Base-by-base conservation (phyloP, 2,888 invertebrate species). In the Escarpia spicata region DNA sequence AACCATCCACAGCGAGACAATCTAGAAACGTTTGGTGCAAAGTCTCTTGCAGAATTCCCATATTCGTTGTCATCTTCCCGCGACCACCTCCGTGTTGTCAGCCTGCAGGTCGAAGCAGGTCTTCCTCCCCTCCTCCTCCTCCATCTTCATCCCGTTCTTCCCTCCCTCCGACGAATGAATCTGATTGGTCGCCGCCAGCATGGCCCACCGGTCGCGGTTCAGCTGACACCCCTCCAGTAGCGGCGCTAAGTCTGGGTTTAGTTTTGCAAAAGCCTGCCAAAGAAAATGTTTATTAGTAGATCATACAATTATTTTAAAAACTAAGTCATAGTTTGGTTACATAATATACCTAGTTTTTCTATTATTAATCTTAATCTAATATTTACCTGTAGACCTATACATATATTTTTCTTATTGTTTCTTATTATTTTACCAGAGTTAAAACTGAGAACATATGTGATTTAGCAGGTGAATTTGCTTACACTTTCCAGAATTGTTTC, bases 191-290 rank as follows among this genome's bases (percentile, higher is more conserved):
- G 75, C 19, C 26, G 95, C 94, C 90, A 95, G 93, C 60, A 93
- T 93, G 91, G 95, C 93, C 96, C 96, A 96, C 93, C 95, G 94
- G 8, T 94, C 93, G 43, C 96, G 94, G 93, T 96, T 96, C 44
- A 93, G 94, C 91, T 95, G 93, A 93, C 96, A 96, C 31, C 96
- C 96, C 26, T 95, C 94, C 45, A 95, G 92, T 91, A 96, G 92
- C 31, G 96, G 96, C 31, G 93, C 92, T 92, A 96, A 92, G 10
- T 94, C 93, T 0, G 94, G 93, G n/a, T 95, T 95, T 98, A 98
- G 95, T 93, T 95, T 95, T 4, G 95, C 94, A 37, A 96, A 95
- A 10, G 96, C 96, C 96, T 96, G 94, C 3, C 75, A 75, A 26
- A 75, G 12, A 12, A 52, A 2, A 52, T 52, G 52, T 12, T 52